Conservation (phyloP, 2,888 invertebrate genomes). For the Nasonovia ribisnigri region DNA sequence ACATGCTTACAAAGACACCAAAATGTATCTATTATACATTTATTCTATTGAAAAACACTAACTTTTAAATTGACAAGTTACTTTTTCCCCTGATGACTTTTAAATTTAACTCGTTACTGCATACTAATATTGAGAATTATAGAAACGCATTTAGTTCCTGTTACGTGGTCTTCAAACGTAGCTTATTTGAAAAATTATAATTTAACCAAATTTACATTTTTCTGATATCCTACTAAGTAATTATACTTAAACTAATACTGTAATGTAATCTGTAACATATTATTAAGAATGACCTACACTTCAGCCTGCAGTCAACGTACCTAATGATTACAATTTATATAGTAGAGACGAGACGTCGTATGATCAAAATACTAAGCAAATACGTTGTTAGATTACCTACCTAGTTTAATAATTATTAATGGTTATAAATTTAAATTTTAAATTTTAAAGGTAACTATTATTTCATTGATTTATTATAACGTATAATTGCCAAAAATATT, state of each 20-base stretch:
- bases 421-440: background rate
- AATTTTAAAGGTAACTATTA: background rate
- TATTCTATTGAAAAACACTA: background rate
- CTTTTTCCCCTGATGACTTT: background rate
- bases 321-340: background rate
- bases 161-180: background rate
- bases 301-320: background rate
- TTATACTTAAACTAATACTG: background rate
- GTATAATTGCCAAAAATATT: background rate
- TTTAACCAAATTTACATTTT: background rate
- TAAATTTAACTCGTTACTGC: background rate
- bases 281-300: background rate
- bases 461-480: background rate
- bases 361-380: background rate
- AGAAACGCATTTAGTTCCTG: background rate
- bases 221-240: background rate
- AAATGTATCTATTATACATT: background rate
- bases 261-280: background rate
- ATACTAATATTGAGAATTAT: background rate
- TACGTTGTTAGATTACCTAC: background rate
- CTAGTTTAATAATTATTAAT: background rate
- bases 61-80: constrained; percentile 7
- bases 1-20: background rate
- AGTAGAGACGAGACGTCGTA: background rate
- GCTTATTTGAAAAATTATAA: background rate